Percentiles rank a stretch among this genome's conserved stretches.
These are phyloP conservation scores for Erithacus rubecula DNA, from an alignment of 2,797 vertebrate species.

Conservation along the genomic window DNA sequence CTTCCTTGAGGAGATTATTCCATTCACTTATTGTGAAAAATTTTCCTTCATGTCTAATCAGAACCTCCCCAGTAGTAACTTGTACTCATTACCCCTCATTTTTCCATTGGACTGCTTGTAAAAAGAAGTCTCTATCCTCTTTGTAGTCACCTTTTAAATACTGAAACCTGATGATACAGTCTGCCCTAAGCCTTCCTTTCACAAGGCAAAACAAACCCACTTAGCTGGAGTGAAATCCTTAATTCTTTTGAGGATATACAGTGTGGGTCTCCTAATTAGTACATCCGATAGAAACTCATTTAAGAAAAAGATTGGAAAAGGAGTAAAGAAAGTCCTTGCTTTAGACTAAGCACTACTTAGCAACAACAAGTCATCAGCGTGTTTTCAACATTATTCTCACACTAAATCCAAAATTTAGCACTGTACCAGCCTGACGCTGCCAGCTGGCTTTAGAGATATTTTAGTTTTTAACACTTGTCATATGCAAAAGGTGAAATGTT, in stretches of 20 bases:
- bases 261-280: background rate
- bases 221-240: constrained; percentile 19
- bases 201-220: background rate
- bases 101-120: background rate
- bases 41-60: background rate
- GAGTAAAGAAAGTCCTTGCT: background rate
- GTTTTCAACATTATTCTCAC: background rate
- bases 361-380: background rate
- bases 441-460: background rate
- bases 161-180: background rate
- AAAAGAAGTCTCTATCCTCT: background rate
- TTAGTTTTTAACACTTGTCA: background rate
- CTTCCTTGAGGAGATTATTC: background rate
- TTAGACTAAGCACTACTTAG: background rate
- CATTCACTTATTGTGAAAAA: background rate
- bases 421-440: background rate
- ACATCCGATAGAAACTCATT: background rate
- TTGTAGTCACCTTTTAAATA: background rate
- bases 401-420: background rate
- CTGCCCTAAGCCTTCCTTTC: background rate
- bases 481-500: background rate
- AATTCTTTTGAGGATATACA: background rate
- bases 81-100: background rate
- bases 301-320: background rate
- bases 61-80: background rate